Percentiles rank a stretch among this genome's conserved stretches.
Conservation (phyloP, 2,888 invertebrate species). For the Megastigmus dorsalis region DNA sequence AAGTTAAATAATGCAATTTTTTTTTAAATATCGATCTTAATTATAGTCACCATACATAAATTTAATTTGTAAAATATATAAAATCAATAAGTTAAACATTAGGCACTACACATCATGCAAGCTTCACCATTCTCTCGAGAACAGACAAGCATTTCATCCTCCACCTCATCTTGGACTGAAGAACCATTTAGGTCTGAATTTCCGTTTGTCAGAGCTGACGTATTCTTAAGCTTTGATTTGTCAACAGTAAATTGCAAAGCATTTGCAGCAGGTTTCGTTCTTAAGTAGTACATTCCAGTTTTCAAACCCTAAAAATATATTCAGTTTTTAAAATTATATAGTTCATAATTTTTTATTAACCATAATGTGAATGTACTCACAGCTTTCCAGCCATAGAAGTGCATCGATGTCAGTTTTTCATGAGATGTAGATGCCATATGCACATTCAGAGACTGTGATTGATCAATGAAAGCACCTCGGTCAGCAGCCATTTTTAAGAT, state of each 20-base stretch:
- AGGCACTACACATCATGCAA: constrained; percentile 83
- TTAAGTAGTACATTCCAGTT: constrained; percentile 49
- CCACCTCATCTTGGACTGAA: constrained; percentile 74
- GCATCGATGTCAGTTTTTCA: constrained; percentile 97
- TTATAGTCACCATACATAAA: neutral
- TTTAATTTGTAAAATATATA: neutral
- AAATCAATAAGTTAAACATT: neutral
- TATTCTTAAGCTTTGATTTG: constrained; percentile 80
- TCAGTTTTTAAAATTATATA: neutral
- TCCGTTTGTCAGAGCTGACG: constrained; percentile 63
- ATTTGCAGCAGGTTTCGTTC: constrained; percentile 90
- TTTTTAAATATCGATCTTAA: no score
- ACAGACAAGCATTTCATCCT: constrained; percentile 86
- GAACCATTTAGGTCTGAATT: constrained; percentile 40
- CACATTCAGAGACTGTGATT: constrained; percentile 98
- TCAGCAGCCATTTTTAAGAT: constrained; percentile 98
- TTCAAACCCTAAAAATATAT: constrained; percentile 36
- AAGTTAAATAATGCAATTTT: no score
- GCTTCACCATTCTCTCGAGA: constrained; percentile 91
- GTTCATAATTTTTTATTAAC: neutral
- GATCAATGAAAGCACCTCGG: constrained; percentile 98
- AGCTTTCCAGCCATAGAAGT: constrained; percentile 97
- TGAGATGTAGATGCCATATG: constrained; percentile 96
- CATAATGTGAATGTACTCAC: constrained; percentile 72
- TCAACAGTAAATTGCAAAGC: constrained; percentile 99